Evolutionary conservation across 2,888 invertebrate species (phyloP).

Genomic region (Phania funesta): DNA sequence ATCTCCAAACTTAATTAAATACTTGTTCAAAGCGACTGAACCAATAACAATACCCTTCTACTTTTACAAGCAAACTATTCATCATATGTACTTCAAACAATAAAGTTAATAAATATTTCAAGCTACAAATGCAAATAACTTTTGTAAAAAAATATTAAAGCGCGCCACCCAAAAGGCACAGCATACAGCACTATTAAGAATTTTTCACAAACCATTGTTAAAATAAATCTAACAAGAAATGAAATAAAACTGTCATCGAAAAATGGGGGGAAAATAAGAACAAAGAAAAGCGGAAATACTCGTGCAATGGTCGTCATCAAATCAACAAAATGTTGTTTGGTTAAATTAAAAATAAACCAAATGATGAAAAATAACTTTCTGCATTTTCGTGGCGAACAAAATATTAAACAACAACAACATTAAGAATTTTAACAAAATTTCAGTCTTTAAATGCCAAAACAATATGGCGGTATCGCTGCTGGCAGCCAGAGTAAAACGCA

Average conservation of each 20-base stretch:
- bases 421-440: slow-evolving; percentile 17
- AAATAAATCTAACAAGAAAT: slow-evolving; percentile 26
- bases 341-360: slow-evolving; percentile 53
- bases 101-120: slow-evolving; percentile 35
- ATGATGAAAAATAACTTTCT: slow-evolving; percentile 59
- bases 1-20: neutral
- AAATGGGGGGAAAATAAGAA: neutral
- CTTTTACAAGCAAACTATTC: slow-evolving; percentile 6
- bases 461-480: slow-evolving; percentile 38
- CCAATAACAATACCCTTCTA: neutral
- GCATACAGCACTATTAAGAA: slow-evolving; percentile 22
- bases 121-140: slow-evolving; percentile 20
- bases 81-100: slow-evolving; percentile 5
- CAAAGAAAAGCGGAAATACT: slow-evolving; percentile 50
- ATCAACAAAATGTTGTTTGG: slow-evolving; percentile 53
- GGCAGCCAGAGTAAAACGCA: slow-evolving; percentile 24
- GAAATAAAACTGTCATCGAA: slow-evolving; percentile 19
- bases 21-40: neutral
- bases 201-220: slow-evolving; percentile 2
- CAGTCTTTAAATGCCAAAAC: slow-evolving; percentile 46
- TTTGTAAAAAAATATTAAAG: no score
- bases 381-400: slow-evolving; percentile 46
- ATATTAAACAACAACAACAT: neutral
- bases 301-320: slow-evolving; percentile 57
- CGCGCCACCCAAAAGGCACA: slow-evolving; percentile 55